Base-by-base conservation (phyloP, 2,797 vertebrate genomes). In the Ambastaia sidthimunki region DNA sequence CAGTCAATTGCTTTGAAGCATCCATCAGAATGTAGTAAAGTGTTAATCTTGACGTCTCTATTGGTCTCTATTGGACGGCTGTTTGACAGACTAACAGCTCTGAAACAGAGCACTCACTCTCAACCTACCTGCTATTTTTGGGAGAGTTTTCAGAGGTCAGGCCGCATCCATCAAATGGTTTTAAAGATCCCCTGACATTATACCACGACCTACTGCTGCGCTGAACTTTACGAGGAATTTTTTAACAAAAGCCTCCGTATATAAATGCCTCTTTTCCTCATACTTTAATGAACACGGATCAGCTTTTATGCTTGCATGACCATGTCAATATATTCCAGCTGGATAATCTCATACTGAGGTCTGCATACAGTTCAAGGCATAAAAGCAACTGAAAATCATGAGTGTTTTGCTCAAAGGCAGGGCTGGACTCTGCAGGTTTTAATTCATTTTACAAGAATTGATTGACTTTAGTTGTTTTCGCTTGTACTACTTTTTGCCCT, bases 141-240 rank as follows among this genome's bases (percentile, higher is more conserved):
- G 75, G 52, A 19, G 16, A 21, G 37, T 67, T 74, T 74, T 55
- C 54, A 28, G 55, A 54, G 65, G 75, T 78, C 65, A 37, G 48
- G 10, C 47, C 15, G 23, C 18, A 52, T 76, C 68, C 23, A 68
- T 71, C 81, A 74, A 48, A 50, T 19, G 16, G 28, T 50, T 69
- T 78, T 78, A 77, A 78, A 78, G 69, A 25, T 73, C 70, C 23
- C 23, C 66, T 54, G 75, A 69, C 44, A 57, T 73, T 60, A 62
- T 54, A 63, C 10, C 7, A 13, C 71, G 10, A 34, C 13, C 57
- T 34, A 67, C 47, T 63, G 31, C 63, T 78, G 75, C 1, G 37
- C n/a, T 72, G 47, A 74, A 44, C 55, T 74, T 60, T 47, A 41
- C 7, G 0, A 1, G 37, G 73, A 72, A 59, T 25, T 31, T 44